phyloP scores from a whole-genome alignment of 2,888 invertebrate genomes.

The Lasioglossum figueresi region DNA sequence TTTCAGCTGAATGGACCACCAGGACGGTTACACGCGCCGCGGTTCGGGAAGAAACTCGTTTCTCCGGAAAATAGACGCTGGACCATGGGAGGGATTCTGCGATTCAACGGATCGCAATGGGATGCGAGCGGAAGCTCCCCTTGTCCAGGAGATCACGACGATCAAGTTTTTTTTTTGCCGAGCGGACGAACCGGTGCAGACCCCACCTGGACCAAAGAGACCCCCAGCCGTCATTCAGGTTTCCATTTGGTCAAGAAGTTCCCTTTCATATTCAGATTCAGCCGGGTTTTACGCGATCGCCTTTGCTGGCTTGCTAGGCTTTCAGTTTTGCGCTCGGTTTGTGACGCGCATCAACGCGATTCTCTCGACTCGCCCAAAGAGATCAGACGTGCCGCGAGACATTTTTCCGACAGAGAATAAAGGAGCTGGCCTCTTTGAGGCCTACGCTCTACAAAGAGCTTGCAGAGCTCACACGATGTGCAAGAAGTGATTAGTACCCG shows the following conservation, averaged over 20 bases:
- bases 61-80: constrained; percentile 32
- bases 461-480: neutral
- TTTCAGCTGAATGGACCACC: constrained; percentile 60
- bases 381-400: constrained; percentile 48
- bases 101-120: constrained; percentile 39
- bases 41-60: constrained; percentile 57
- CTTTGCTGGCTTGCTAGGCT: constrained; percentile 49
- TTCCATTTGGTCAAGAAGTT: constrained; percentile 66
- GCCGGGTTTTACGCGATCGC: constrained; percentile 62
- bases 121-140: constrained; percentile 37
- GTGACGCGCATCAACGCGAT: constrained; percentile 51
- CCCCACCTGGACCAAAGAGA: constrained; percentile 82
- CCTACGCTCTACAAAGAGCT: constrained; percentile 21
- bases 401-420: constrained; percentile 33
- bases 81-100: constrained; percentile 70
- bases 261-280: constrained; percentile 79
- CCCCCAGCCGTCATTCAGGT: constrained; percentile 82
- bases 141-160: constrained; percentile 56
- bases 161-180: constrained; percentile 76
- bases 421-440: constrained; percentile 34
- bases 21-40: constrained; percentile 37
- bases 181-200: constrained; percentile 81
- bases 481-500: constrained; percentile 16
- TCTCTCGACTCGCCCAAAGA: constrained; percentile 44
- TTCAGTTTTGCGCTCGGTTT: constrained; percentile 56